Evolutionary conservation across 1,140 invertebrate species (phyloP), one percentile per base, ranked within the genome.

Genomic region (Paraescarpia echinospica): DNA sequence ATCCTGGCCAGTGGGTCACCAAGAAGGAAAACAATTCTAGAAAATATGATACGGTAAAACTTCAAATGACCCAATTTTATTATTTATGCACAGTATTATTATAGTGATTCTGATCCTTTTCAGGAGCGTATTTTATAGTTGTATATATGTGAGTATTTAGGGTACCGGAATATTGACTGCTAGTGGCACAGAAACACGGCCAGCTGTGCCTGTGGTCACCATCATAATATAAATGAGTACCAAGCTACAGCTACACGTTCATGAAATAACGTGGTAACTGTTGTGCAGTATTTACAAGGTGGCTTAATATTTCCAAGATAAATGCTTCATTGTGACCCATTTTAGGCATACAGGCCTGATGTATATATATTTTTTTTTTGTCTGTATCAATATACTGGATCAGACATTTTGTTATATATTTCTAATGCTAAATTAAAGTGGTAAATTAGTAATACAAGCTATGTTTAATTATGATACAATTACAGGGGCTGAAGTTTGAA

Each of bases 1-100:
- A 96, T 98, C 94, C 96, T 99, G 93, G 98, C 98, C 0, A 98
- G 98, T 96, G 97, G 97, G 35, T 98, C 98, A 6, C 98, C 98
- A 4, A 97, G 98, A 94, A 96, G 98, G 94, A 97, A 97, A 96
- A 97, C 98, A 95, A 97, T 98, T 91, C 96, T 98, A 0, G 96
- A 97, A 95, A 97, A 97, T 95, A 97, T 98, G 96, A 98, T 98
- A 94, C 94, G 94, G 89, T 90, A 33, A 18, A 34, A 90, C n/a
- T n/a, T 90, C 22, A 77, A 77, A 77, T 27, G 8, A 77, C 22
- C 22, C 8, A 22, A 77, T 27, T 77, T 27, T 77, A 77, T 27
- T 4, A 22, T 31, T 27, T 77, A 27, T 14, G 14, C 8, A 18
- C 22, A 31, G 8, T n/a, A n/a, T 77, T 77, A 77, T 41, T 6